Conservation (phyloP, 2,797 vertebrate species). For the Scarus forsteni region DNA sequence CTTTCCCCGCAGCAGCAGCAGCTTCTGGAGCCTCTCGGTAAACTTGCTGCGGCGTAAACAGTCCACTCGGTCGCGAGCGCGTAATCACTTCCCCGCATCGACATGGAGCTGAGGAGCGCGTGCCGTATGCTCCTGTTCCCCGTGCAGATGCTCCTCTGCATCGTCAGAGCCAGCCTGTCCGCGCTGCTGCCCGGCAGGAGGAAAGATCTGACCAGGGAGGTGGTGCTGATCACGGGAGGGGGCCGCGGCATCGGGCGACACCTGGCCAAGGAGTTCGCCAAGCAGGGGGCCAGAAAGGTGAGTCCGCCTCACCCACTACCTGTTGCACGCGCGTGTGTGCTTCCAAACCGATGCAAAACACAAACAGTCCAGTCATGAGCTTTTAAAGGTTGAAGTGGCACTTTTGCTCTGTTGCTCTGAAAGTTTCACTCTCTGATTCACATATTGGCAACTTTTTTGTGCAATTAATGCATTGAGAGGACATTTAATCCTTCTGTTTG, state of each 20-base stretch:
- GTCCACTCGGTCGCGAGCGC: background rate
- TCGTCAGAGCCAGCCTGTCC: conserved; percentile 84
- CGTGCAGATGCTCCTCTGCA: conserved; percentile 86
- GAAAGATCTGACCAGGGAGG: conserved; percentile 89
- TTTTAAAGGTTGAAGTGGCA: too few species aligned
- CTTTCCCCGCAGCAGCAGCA: conserved; percentile 37
- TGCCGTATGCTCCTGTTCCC: conserved; percentile 89
- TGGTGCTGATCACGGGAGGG: conserved; percentile 95
- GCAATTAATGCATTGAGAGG: too few species aligned
- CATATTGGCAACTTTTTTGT: too few species aligned
- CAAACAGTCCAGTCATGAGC: too few species aligned
- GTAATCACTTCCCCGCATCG: conserved; percentile 41
- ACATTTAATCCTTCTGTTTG: too few species aligned
- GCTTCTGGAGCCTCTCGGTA: conserved; percentile 24
- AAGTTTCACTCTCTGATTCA: too few species aligned
- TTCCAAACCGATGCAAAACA: background rate
- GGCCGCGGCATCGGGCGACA: conserved; percentile 97
- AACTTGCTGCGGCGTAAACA: conserved; percentile 43
- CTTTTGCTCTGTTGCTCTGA: too few species aligned
- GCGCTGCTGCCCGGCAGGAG: conserved; percentile 86
- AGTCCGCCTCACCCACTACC: conserved; percentile 25
- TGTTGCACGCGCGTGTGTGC: conserved; percentile 32
- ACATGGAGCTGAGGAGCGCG: conserved; percentile 90
- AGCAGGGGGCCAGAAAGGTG: conserved; percentile 94
- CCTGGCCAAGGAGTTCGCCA: conserved; percentile 93